Evolutionary conservation across 1,140 invertebrate genomes (phyloP).

Genomic region (Zaprionus vittiger): DNA sequence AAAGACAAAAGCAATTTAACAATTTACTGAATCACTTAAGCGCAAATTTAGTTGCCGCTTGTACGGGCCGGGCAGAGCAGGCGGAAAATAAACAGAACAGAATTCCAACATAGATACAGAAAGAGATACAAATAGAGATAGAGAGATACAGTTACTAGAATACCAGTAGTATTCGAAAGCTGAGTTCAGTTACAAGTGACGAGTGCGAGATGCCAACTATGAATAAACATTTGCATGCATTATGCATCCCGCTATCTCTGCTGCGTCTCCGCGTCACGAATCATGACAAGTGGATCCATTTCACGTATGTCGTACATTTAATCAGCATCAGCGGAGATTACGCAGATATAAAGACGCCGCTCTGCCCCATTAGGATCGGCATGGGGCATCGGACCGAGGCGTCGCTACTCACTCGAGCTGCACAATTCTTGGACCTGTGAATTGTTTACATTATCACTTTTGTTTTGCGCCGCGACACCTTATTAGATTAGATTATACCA

Average conservation of each 20-base stretch:
- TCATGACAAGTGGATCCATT: constrained; percentile 31
- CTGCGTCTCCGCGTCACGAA: constrained; percentile 34
- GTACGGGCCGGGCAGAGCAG: constrained; percentile 3
- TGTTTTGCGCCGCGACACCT: constrained; percentile 26
- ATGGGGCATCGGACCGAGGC: constrained; percentile 9
- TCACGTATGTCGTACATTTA: constrained; percentile 63
- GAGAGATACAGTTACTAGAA: not conserved
- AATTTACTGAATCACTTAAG: constrained; percentile 81
- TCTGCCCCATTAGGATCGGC: constrained; percentile 52
- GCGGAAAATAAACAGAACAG: constrained; percentile 11
- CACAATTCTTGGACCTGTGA: constrained; percentile 27
- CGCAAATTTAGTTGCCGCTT: constrained; percentile 63
- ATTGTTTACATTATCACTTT: constrained; percentile 45
- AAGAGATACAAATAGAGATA: constrained; percentile 10
- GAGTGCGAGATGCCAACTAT: constrained; percentile 34
- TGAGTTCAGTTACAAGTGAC: constrained; percentile 23
- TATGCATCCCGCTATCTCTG: constrained; percentile 15
- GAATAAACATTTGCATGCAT: constrained; percentile 69
- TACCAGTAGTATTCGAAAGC: constrained; percentile 3
- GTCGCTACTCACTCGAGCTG: constrained; percentile 18
- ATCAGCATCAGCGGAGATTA: constrained; percentile 62
- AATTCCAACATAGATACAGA: constrained; percentile 38
- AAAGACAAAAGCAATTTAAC: constrained; percentile 83
- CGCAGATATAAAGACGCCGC: constrained; percentile 16
- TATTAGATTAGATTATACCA: constrained; percentile 25